Conservation (phyloP, 2,797 vertebrate species). For the Carapus acus region DNA sequence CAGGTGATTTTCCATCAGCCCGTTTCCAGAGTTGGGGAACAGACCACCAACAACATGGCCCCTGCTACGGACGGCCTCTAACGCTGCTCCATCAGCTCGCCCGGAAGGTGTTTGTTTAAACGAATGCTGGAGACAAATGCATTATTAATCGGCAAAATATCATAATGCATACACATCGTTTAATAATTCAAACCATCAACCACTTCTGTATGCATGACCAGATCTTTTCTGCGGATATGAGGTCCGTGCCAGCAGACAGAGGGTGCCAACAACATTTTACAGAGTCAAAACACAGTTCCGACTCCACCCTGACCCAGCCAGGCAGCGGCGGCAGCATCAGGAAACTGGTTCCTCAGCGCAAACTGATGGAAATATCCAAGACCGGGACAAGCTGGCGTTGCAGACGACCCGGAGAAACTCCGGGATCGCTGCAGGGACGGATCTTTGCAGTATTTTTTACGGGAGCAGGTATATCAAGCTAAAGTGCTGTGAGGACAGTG, state of each 20-base stretch:
- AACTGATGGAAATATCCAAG: conserved; percentile 1
- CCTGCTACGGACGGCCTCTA: neutral
- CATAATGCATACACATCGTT: neutral
- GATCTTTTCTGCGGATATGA: neutral
- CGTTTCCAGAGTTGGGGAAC: neutral
- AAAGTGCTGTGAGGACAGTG: neutral
- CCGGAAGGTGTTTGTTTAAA: neutral
- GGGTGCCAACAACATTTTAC: too few relatives aligned
- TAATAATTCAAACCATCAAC: conserved; percentile 1
- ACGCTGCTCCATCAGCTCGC: neutral
- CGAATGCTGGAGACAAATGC: neutral
- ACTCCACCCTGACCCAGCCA: too few relatives aligned
- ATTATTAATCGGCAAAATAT: conserved; percentile 2
- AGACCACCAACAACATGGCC: neutral
- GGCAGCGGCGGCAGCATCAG: too few relatives aligned
- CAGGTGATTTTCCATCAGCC: neutral
- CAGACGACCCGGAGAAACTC: neutral
- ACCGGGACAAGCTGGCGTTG: neutral
- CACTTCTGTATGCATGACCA: neutral
- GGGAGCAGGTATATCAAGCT: neutral
- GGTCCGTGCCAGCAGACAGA: neutral
- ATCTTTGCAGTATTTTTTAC: neutral
- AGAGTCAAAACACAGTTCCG: too few relatives aligned
- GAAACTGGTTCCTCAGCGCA: too few relatives aligned
- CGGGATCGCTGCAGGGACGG: neutral